A percentile compares a stretch with the other conserved stretches of the same genome.
Evolutionary conservation across 2,113 vertebrate species (phyloP).

Genomic region (Chrysemys picta): DNA sequence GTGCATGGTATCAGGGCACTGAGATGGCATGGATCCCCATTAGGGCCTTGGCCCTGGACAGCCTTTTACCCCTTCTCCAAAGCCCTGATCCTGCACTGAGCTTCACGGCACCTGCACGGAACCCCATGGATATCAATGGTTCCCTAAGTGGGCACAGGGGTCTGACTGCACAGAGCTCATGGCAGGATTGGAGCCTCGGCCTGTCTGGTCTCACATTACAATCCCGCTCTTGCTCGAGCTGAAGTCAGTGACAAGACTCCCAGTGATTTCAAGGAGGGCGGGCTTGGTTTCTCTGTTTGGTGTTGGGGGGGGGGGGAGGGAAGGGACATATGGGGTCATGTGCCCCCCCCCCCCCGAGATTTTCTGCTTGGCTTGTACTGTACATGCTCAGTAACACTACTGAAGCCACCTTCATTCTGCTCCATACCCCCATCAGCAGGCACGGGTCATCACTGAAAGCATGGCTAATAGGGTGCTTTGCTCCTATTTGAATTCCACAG

Average conservation of each 20-base stretch:
- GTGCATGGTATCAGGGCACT: not conserved
- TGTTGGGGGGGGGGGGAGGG: not conserved
- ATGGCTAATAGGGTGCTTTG: not conserved
- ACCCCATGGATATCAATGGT: not conserved
- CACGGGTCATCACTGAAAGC: not conserved
- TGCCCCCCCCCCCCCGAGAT: too few species aligned
- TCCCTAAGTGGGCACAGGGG: not conserved
- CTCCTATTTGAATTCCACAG: not conserved
- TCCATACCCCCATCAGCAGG: too few species aligned
- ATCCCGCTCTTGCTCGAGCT: not conserved
- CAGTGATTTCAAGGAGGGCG: not conserved
- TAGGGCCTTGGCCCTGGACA: not conserved
- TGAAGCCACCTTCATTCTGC: too few species aligned
- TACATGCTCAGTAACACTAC: too few species aligned
- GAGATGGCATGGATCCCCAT: not conserved
- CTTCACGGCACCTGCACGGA: not conserved
- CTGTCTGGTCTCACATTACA: not conserved
- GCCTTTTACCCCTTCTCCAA: not conserved
- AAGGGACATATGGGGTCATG: too few species aligned
- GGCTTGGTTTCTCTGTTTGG: not conserved
- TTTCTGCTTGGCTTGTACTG: too few species aligned
- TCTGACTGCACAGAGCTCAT: not conserved
- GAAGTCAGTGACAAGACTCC: not conserved
- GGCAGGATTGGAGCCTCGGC: not conserved
- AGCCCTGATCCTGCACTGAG: not conserved